These are phyloP conservation scores for Eidolon dupreanum DNA, from an alignment of 2,797 vertebrate genomes.

Conservation along the genomic window DNA sequence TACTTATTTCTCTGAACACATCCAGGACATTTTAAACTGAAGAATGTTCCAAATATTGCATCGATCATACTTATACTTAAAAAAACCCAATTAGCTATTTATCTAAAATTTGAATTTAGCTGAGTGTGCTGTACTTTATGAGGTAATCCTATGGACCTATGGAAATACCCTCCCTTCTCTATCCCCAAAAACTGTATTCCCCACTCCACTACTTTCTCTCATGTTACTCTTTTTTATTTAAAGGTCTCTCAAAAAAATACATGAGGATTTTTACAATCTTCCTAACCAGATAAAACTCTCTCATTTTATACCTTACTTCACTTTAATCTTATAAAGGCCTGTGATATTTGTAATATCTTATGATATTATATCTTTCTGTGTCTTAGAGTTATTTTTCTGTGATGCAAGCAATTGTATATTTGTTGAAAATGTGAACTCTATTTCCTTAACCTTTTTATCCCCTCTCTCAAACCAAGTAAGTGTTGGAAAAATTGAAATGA, in stretches of 20 bases:
- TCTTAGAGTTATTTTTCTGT: conserved; percentile 5
- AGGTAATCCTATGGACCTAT: neutral
- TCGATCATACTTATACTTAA: neutral
- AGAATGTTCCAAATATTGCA: neutral
- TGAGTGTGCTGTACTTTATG: neutral
- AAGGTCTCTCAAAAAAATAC: neutral
- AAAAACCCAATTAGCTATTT: neutral
- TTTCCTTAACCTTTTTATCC: neutral
- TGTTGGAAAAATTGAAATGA: conserved; percentile 30
- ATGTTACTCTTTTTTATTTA: neutral
- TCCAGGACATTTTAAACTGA: neutral
- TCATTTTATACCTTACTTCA: neutral
- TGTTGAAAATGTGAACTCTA: neutral
- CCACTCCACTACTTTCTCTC: neutral
- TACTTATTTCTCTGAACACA: neutral
- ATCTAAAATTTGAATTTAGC: conserved; percentile 23
- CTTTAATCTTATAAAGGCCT: neutral
- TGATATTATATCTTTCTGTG: neutral
- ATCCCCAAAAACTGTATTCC: neutral
- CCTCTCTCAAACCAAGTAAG: neutral
- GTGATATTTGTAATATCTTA: neutral
- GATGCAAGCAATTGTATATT: neutral
- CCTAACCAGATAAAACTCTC: neutral
- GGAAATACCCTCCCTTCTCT: neutral
- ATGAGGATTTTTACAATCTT: neutral